Conservation (phyloP, 2,113 vertebrate genomes). For the Calypte anna region DNA sequence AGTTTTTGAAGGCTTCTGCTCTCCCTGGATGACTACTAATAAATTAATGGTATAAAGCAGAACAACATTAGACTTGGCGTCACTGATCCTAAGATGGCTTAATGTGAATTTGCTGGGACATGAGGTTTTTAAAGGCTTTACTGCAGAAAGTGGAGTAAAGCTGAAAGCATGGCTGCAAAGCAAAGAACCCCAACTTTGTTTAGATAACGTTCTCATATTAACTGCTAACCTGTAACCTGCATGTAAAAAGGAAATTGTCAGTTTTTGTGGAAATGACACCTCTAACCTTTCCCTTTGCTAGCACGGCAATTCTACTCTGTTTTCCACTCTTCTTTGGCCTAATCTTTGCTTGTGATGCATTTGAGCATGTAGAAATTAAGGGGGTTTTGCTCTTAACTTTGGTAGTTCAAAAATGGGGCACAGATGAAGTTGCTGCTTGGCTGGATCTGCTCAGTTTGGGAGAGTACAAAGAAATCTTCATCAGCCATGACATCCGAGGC, state of each 20-base stretch:
- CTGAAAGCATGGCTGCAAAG: conserved; percentile 69
- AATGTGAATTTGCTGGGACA: conserved; percentile 6
- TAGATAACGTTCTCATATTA: conserved; percentile 46
- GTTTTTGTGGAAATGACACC: conserved; percentile 58
- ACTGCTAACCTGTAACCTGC: conserved; percentile 75
- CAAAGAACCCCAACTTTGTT: conserved; percentile 57
- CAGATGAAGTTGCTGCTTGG: conserved; percentile 99
- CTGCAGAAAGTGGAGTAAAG: conserved; percentile 50
- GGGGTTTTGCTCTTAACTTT: conserved; percentile 95
- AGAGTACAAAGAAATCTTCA: conserved; percentile 99
- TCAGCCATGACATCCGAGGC: conserved; percentile 98
- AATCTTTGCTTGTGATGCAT: conserved; percentile 86
- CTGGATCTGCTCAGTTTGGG: conserved; percentile 99
- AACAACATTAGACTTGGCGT: conserved; percentile 5
- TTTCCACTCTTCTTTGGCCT: conserved; percentile 82
- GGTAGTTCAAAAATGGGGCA: conserved; percentile 99
- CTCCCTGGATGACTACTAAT: conserved; percentile 10
- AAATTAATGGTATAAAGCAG: conserved; percentile 17
- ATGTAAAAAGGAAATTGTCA: conserved; percentile 69
- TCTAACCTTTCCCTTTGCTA: conserved; percentile 80
- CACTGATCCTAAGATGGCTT: conserved; percentile 42
- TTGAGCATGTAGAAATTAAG: conserved; percentile 89
- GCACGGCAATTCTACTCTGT: conserved; percentile 80
- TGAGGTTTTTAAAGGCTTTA: conserved; percentile 37
- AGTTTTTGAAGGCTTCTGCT: conserved; percentile 28